These are phyloP conservation scores for cattle (Bos taurus) DNA, from an alignment of 2,113 vertebrate species.

Conservation along the genomic window ARS-UCD2.0 NC_037356.1:32490001-32490500, in stretches of 20 bases:
- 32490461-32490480: not conserved
- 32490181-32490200: not conserved
- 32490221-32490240: not conserved
- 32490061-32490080: not conserved
- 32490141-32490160: not conserved
- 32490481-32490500: not conserved
- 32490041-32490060: not conserved
- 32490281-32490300: not conserved
- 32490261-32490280: not conserved
- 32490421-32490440: not conserved
- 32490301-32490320: not conserved
- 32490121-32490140: conserved; percentile 4
- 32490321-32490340: not conserved
- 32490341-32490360: not conserved
- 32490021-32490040: not conserved
- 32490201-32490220: not conserved
- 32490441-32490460: not conserved
- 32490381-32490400: not conserved
- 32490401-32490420: not conserved
- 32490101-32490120: not conserved
- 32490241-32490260: not conserved
- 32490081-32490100: not conserved
- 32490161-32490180: not conserved
- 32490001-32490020: not conserved
- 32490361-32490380: not conserved